Base-by-base conservation (phyloP, 2,888 invertebrate species). In the Xestia xanthographa region DNA sequence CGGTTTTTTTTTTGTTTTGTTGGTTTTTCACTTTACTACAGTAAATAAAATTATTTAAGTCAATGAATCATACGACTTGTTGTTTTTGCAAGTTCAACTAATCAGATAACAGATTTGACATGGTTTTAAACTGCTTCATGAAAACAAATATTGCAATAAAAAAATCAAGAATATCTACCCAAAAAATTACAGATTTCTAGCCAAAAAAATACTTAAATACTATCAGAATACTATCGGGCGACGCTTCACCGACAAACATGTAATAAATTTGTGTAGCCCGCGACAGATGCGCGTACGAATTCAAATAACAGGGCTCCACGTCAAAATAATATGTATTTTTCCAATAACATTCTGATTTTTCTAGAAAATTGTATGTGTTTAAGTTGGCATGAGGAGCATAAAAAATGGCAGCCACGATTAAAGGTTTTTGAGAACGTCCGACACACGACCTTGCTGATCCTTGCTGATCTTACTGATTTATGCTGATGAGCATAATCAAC, bases 301-400 rank as follows among this genome's bases (percentile, higher is more conserved):
- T 84, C 80, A 69, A 81, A 81, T 81, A 81, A 81, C 66, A 63
- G 62, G 45, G 66, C 22, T 58, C 65, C 53, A 53, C 50, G 69
- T 84, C 69, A 69, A 79, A 79, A 84, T 79, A 81, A 66, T 72
- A 72, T 62, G 45, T 77, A 82, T 83, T 77, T 83, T 77, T 79
- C 62, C 79, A 72, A 81, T 79, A 84, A 66, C 34, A 62, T 72
- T 79, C 34, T 14, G 62, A 60, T 60, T 82, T 75, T 69, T 53
- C 9, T 38, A n/a, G 22, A 68, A 29, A 65, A 56, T 41, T 63
- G 14, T 43, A 17, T 53, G 17, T 79, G 29, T 50, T 60, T 34
- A 60, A 34, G 41, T 53, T 45, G 50, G 20, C 3, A 38, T 53
- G 34, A 26, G 4, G n/a, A 48, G 41, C 6, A n/a, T 45, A 29